Percentiles rank a stretch among this genome's conserved stretches.
phyloP scores from a whole-genome alignment of 2,113 vertebrate genomes.

The Sarotherodon lohbergeri region DNA sequence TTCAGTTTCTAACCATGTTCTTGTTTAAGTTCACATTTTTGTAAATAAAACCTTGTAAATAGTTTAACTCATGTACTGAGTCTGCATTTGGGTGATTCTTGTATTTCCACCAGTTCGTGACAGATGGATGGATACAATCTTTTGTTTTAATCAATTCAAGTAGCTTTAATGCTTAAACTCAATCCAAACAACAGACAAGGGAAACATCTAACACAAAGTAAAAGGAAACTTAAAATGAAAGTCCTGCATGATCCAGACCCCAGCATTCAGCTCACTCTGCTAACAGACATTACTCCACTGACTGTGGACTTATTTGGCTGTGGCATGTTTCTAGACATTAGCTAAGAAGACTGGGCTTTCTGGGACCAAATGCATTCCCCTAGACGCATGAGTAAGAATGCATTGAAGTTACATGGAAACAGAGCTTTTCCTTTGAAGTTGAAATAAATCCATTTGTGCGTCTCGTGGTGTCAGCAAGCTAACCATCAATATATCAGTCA shows the following conservation, averaged over 20 bases:
- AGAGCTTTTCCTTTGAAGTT: neutral
- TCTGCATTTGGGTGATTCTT: neutral
- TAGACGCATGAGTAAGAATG: neutral
- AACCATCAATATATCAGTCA: neutral
- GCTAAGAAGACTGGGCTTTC: neutral
- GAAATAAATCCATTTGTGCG: neutral
- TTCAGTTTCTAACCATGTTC: neutral
- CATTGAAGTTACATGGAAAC: neutral
- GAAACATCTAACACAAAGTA: neutral
- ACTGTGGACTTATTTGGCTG: neutral
- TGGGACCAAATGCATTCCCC: fast-evolving
- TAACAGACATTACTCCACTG: neutral
- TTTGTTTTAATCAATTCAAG: neutral
- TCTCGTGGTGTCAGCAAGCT: neutral
- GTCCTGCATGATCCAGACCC: neutral
- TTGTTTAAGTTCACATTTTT: neutral
- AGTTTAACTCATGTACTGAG: neutral
- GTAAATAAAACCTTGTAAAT: neutral
- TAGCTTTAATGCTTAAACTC: neutral
- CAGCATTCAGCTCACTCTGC: neutral
- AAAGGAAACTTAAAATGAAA: neutral
- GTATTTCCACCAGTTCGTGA: neutral
- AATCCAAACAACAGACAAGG: fast-evolving
- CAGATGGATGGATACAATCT: neutral
- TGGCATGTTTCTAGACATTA: neutral